Evolutionary conservation across 1,140 invertebrate species (phyloP), one percentile per base, ranked within the genome.

Genomic region (Leguminivora glycinivorella): DNA sequence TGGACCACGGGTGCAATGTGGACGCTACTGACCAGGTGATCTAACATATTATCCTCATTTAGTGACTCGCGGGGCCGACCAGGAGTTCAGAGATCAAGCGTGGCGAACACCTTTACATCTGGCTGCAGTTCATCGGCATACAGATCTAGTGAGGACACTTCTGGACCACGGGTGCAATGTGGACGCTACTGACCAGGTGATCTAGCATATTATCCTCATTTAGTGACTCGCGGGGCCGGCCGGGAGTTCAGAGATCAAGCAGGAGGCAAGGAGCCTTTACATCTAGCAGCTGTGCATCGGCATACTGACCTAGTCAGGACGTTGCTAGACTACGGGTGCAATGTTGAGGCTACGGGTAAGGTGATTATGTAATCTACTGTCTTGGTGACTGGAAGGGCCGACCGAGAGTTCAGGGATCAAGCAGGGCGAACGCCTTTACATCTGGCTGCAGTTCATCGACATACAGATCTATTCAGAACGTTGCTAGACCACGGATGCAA

Each of bases 341-440:
- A 94, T 68, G 93, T 94, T 0, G 94, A 95, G 76, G 81, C 87
- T 6, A 80, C 79, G 2, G 89, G 89, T 43, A 85, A 85, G 47
- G 89, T 91, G 67, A 84, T 81, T 12, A 9, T 6, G 68, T 76
- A 78, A 3, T 7, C 29, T 4, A 3, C 95, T 73, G 92, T 94
- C 76, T 91, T 96, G 69, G 89, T 95, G 81, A 79, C 90, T 9
- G 91, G 94, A 34, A 93, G 93, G 7, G 93, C 93, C 0, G 88
- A 93, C 56, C 87, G 93, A 69, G 93, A 94, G 68, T 92, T 93
- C 1, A 90, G 94, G 84, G 96, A 98, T 91, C 92, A 93, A 67
- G 94, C 96, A 34, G 96, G 95, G 14, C 96, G 97, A 77, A 95
- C 95, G 0, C 95, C 96, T 0, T 91, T 98, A 12, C 97, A 98